A percentile compares a stretch with the other conserved stretches of the same genome.
Evolutionary conservation across 2,888 invertebrate species (phyloP).

Genomic region (Drosophila kuntzei): DNA sequence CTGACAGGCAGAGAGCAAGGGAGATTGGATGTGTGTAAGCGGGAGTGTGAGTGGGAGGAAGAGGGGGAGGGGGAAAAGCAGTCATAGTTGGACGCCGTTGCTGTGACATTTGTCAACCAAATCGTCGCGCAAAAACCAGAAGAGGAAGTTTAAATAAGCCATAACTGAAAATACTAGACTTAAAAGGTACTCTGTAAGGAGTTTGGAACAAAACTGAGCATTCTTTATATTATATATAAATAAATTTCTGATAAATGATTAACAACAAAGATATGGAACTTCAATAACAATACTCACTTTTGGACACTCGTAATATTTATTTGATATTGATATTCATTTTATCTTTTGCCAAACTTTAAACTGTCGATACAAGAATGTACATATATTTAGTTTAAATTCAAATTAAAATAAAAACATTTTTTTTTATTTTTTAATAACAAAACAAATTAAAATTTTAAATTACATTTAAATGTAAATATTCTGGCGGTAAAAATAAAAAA

Average conservation of each 20-base stretch:
- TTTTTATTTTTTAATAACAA: too few species aligned
- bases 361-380: too few species aligned
- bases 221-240: background rate
- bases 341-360: too few species aligned
- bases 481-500: too few species aligned
- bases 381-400: too few species aligned
- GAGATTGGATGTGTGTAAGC: background rate
- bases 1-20: conserved; percentile 17
- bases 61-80: conserved; percentile 9
- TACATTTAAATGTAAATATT: too few species aligned
- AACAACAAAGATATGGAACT: background rate
- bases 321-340: too few species aligned
- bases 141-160: conserved; percentile 31
- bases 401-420: too few species aligned
- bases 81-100: conserved; percentile 46
- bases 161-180: background rate
- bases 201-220: too few species aligned
- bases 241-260: background rate
- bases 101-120: conserved; percentile 70
- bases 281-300: too few species aligned
- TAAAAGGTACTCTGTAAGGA: conserved; percentile 6
- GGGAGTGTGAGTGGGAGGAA: background rate
- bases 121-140: conserved; percentile 43
- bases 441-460: too few species aligned
- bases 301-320: too few species aligned